phyloP scores from a whole-genome alignment of 2,113 vertebrate genomes.

The Cryptomyrus ogoouensis region DNA sequence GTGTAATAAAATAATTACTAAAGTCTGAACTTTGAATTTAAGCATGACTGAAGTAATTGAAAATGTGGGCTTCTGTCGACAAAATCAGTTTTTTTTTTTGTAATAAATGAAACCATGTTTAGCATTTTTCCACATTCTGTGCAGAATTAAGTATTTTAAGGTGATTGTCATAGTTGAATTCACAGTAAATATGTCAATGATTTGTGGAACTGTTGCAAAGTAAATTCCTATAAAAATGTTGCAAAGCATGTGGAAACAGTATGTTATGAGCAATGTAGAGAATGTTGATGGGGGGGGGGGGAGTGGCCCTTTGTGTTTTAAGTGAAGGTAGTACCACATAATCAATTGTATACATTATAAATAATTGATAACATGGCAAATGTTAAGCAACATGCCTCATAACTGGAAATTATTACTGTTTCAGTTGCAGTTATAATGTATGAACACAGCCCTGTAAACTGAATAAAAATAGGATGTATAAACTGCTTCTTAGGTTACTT shows the following conservation, averaged over 20 bases:
- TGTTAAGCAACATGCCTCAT: slow-evolving; percentile 2
- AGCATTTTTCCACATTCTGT: slow-evolving; percentile 23
- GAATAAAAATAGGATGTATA: slow-evolving; percentile 17
- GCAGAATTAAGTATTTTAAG: slow-evolving; percentile 20
- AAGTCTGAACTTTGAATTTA: slow-evolving; percentile 64
- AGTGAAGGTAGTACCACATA: slow-evolving; percentile 11
- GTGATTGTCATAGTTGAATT: slow-evolving; percentile 20
- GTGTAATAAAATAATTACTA: slow-evolving; percentile 98
- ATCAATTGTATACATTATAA: slow-evolving; percentile 17
- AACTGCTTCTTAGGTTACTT: slow-evolving; percentile 12
- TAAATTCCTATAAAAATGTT: slow-evolving; percentile 14
- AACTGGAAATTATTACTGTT: slow-evolving; percentile 20
- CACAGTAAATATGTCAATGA: slow-evolving; percentile 20
- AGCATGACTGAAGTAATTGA: slow-evolving; percentile 13
- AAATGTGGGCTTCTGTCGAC: background rate
- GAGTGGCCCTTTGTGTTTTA: slow-evolving; percentile 1
- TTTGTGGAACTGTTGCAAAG: slow-evolving; percentile 21
- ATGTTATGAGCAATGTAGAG: slow-evolving; percentile 17
- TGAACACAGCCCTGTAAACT: slow-evolving; percentile 14
- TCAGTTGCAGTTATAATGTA: slow-evolving; percentile 18
- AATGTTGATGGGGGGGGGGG: background rate
- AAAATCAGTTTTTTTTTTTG: background rate
- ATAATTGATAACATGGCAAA: slow-evolving; percentile 9
- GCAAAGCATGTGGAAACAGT: slow-evolving; percentile 13
- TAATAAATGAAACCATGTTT: slow-evolving; percentile 24